Percentiles rank a stretch among this genome's conserved stretches.
Evolutionary conservation across 1,140 invertebrate genomes (phyloP).

Genomic region (Aphaenogaster floridana): DNA sequence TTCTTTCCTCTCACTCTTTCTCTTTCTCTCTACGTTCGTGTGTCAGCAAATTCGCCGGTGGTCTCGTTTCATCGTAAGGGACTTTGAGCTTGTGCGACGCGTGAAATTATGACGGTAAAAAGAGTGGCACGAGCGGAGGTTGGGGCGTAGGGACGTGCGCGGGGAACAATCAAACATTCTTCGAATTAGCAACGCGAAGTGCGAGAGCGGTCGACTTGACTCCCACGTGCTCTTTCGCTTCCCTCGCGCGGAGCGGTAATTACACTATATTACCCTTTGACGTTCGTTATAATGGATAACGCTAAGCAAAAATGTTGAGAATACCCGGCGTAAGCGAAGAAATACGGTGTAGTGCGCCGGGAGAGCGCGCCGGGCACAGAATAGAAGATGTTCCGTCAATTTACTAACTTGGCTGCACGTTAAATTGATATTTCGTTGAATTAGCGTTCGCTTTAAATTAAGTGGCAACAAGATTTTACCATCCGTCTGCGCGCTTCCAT

Average conservation of each 20-base stretch:
- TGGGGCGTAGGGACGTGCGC: conserved; percentile 26
- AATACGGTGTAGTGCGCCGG: background rate
- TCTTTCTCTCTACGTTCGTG: background rate
- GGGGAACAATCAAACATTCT: conserved; percentile 77
- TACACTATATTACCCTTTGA: conserved; percentile 62
- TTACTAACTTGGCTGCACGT: background rate
- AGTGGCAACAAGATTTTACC: background rate
- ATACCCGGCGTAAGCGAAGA: conserved; percentile 28
- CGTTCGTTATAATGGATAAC: conserved; percentile 53
- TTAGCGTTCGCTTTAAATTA: conserved; percentile 19
- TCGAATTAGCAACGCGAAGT: conserved; percentile 79
- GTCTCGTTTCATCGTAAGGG: conserved; percentile 73
- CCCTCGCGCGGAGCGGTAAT: conserved; percentile 70
- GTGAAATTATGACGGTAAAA: conserved; percentile 78
- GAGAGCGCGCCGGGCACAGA: background rate
- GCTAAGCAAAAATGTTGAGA: conserved; percentile 54
- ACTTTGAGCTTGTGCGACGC: conserved; percentile 81
- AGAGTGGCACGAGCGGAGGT: conserved; percentile 57
- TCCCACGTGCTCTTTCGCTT: conserved; percentile 59
- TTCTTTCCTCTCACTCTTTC: background rate
- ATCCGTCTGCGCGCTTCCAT: background rate
- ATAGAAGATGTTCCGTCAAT: background rate
- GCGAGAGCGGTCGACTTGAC: conserved; percentile 67
- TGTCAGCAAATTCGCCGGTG: conserved; percentile 72
- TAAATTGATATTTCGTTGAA: conserved; percentile 4